Evolutionary conservation across 2,797 vertebrate species (phyloP).

Genomic region (Nannoperca australis): DNA sequence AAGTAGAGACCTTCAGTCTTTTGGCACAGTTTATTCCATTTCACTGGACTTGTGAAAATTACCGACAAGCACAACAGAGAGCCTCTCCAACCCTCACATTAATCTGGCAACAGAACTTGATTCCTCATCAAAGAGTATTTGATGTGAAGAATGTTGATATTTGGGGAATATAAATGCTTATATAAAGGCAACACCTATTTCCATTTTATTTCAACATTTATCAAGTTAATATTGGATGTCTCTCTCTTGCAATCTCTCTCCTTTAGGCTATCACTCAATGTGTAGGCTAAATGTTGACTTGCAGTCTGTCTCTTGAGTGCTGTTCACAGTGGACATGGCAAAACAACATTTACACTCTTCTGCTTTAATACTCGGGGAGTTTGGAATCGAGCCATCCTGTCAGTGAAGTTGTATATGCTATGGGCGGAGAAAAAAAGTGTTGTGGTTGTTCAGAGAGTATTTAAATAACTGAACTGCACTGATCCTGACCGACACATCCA

Average conservation of each 20-base stretch:
- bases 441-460: conserved; percentile 26
- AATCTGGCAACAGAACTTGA: background rate
- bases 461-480: conserved; percentile 31
- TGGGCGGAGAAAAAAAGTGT: conserved; percentile 10
- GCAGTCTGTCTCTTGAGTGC: conserved; percentile 29
- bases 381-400: conserved; percentile 39
- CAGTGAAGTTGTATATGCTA: conserved; percentile 41
- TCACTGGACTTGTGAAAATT: conserved; percentile 21
- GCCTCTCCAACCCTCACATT: conserved; percentile 11
- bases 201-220: background rate
- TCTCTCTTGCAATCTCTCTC: background rate
- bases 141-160: background rate
- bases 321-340: conserved; percentile 33
- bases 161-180: background rate
- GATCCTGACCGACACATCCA: conserved; percentile 28
- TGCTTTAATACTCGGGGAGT: conserved; percentile 35
- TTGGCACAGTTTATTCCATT: background rate
- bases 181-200: background rate
- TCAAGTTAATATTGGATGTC: background rate
- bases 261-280: conserved; percentile 13
- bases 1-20: background rate
- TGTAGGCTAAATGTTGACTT: conserved; percentile 30
- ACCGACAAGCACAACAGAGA: background rate
- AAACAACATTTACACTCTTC: conserved; percentile 32
- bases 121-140: background rate